Base-by-base conservation (phyloP, 2,888 invertebrate genomes). In the Psylliodes chrysocephalus region DNA sequence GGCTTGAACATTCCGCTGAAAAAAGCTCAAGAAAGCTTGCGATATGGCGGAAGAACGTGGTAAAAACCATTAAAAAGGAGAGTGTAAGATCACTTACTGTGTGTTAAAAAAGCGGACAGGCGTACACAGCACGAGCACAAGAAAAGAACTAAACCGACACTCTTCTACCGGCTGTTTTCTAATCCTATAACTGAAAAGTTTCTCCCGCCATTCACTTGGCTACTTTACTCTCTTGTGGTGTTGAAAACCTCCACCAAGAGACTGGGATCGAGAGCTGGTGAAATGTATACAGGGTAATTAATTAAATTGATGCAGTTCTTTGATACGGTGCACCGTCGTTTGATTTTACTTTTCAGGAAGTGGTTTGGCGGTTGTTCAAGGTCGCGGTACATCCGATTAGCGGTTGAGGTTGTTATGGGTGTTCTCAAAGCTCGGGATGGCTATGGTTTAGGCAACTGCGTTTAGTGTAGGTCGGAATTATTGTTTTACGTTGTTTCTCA, bases 191-290 rank as follows among this genome's bases (percentile, higher is more conserved):
- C n/a, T 76, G 75, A 75, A 71, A 66, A 67, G 73, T 75, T 75
- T 75, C 80, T 79, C 80, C 81, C 80, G 79, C 81, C 81, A 80
- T 79, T 77, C 78, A 71, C 77, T n/a, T 77, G 46, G n/a, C 22
- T 75, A 38, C 46, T 56, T 12, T 75, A 38, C 46, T 56, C 56
- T 44, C 44, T 40, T 51, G 25, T 30, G 47, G 25, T 30, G 12
- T 77, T 76, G 75, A 76, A 78, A 78, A 77, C 76, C 77, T 76
- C 76, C 76, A 76, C 76, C 76, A 75, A 74, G 62, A 68, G 66
- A 67, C 69, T 63, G 68, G n/a, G 65, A 67, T 68, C 68, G 59
- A 42, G n/a, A 63, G 35, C 19, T 66, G 71, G 75, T 75, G 75
- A 75, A 75, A 75, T 75, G 75, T 67, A 71, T 71, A 73, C 70